Evolutionary conservation across 35 echinoderm and acorn worm genomes (phyloP).

Genomic region (Ophiothrix spiculata): DNA sequence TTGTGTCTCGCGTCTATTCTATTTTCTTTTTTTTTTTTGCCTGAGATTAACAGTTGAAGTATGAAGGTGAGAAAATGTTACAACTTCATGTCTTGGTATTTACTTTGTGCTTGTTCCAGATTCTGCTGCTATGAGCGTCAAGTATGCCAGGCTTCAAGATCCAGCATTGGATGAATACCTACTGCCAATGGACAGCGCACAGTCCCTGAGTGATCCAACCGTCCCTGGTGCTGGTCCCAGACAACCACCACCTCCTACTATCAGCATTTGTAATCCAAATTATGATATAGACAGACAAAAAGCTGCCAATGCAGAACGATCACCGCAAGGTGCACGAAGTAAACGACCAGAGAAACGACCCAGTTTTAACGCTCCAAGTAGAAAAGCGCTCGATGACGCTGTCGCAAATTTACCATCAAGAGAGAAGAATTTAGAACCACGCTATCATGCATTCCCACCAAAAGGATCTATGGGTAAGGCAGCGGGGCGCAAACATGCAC

Average conservation of each 20-base stretch:
- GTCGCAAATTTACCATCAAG: conserved; percentile 11
- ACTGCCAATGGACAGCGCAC: conserved; percentile 63
- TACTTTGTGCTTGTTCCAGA: conserved; percentile 12
- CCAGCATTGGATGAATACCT: conserved; percentile 70
- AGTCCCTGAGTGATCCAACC: conserved; percentile 29
- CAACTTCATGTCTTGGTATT: not conserved
- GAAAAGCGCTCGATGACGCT: not conserved
- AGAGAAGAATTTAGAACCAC: conserved; percentile 26
- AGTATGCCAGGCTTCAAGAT: conserved; percentile 39
- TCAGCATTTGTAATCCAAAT: conserved; percentile 10
- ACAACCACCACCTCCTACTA: conserved; percentile 6
- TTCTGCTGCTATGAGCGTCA: conserved; percentile 35
- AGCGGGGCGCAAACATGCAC: conserved; percentile 32
- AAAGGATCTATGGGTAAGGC: conserved; percentile 28
- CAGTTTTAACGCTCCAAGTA: not conserved
- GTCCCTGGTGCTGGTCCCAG: conserved; percentile 8
- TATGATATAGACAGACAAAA: not conserved
- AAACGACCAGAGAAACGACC: conserved; percentile 30
- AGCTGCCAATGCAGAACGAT: conserved; percentile 24
- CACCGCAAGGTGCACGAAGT: not conserved
- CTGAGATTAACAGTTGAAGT: too few relatives aligned
- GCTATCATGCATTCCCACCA: conserved; percentile 13
- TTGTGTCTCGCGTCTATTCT: too few relatives aligned
- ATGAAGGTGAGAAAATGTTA: too few relatives aligned
- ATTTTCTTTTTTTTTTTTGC: too few relatives aligned